Evolutionary conservation across 2,888 invertebrate species (phyloP).

Genomic region (Steinernema hermaphroditum): DNA sequence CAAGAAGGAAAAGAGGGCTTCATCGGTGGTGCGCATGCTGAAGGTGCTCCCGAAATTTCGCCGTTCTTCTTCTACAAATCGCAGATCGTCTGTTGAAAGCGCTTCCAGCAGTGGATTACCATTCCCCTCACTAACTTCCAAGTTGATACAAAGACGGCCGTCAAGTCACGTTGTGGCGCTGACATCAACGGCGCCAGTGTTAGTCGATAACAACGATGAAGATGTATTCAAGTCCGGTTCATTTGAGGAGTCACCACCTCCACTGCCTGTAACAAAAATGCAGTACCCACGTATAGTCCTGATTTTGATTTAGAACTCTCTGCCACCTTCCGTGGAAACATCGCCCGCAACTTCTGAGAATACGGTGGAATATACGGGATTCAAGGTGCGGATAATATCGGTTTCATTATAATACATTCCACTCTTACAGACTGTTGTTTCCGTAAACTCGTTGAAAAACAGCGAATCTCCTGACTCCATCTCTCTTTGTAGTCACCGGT

Average conservation of each 20-base stretch:
- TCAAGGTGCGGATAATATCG: neutral
- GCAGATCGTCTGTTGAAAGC: neutral
- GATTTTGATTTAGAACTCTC: neutral
- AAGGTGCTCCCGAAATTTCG: neutral
- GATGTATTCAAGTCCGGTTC: neutral
- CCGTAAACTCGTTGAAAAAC: neutral
- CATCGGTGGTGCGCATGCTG: neutral
- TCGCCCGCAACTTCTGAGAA: neutral
- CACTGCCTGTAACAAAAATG: neutral
- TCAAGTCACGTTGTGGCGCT: neutral
- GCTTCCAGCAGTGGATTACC: neutral
- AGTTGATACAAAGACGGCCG: neutral
- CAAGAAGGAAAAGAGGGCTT: neutral
- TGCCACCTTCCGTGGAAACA: neutral
- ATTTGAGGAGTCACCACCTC: neutral
- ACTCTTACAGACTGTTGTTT: neutral
- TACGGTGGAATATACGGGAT: neutral
- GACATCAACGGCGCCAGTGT: neutral
- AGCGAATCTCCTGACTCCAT: neutral
- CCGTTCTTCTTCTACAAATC: neutral
- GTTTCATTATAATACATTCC: no score
- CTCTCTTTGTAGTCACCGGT: neutral
- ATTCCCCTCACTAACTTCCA: neutral
- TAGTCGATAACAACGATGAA: neutral
- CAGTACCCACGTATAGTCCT: no score